Conservation (phyloP, 1,140 invertebrate genomes). For the Littorina saxatilis region DNA sequence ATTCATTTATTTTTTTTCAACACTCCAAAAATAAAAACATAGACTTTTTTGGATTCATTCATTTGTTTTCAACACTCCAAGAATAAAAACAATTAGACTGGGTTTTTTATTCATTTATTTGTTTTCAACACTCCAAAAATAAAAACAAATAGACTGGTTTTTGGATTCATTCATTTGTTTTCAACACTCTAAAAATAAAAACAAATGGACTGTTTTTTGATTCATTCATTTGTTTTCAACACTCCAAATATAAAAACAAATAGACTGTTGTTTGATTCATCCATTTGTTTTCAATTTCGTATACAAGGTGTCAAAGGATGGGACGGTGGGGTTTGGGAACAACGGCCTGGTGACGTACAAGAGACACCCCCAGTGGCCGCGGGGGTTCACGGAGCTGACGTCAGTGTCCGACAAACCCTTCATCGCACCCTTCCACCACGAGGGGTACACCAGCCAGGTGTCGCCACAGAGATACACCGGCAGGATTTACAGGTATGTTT, state of each 20-base stretch:
- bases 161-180: neutral
- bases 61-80: too few relatives aligned
- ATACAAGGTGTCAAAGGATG: neutral
- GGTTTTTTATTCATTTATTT: too few relatives aligned
- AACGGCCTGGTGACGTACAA: neutral
- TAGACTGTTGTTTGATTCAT: neutral
- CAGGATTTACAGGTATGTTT: neutral
- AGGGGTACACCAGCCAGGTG: neutral
- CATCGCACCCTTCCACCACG: neutral
- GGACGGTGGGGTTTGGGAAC: neutral
- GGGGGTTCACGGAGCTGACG: neutral
- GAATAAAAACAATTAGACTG: too few relatives aligned
- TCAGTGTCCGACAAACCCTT: neutral
- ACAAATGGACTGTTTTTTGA: neutral
- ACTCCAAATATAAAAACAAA: neutral
- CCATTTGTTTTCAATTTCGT: neutral
- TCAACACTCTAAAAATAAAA: neutral
- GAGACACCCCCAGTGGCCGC: neutral
- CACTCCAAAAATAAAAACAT: too few relatives aligned
- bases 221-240: neutral
- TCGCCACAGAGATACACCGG: neutral
- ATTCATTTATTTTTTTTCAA: too few relatives aligned
- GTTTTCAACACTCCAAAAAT: too few relatives aligned
- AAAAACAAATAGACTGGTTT: neutral
- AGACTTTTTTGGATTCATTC: too few relatives aligned